phyloP scores from a whole-genome alignment of 1,140 invertebrate species.

The Hyphantria cunea region DNA sequence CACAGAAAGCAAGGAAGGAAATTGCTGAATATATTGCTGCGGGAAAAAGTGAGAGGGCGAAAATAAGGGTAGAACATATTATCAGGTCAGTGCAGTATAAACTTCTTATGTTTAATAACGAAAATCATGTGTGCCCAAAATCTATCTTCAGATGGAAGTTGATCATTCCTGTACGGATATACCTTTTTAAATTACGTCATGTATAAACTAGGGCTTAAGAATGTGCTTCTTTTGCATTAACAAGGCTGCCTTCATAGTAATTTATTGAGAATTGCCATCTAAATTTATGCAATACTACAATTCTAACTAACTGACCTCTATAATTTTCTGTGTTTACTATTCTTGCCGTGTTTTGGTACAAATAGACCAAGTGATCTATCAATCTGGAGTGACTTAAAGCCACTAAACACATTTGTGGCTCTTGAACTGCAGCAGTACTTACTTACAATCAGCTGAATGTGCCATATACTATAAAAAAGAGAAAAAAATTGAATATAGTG shows the following conservation, averaged over 20 bases:
- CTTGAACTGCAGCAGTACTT: too few species aligned
- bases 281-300: too few species aligned
- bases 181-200: conserved; percentile 20
- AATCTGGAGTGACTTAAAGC: too few species aligned
- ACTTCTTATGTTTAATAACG: conserved; percentile 1
- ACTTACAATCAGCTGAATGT: too few species aligned
- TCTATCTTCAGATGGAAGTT: not conserved
- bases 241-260: not conserved
- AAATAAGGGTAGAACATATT: conserved; percentile 98
- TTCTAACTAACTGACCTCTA: too few species aligned
- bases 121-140: not conserved
- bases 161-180: conserved; percentile 3
- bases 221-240: not conserved
- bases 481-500: too few species aligned
- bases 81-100: conserved; percentile 85
- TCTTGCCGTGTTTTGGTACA: too few species aligned
- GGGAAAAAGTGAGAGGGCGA: conserved; percentile 96
- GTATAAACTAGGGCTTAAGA: not conserved
- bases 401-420: too few species aligned
- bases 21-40: conserved; percentile 97
- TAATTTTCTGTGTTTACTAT: too few species aligned
- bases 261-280: too few species aligned
- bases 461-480: too few species aligned
- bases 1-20: conserved; percentile 97
- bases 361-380: too few species aligned